Percentiles rank a stretch among this genome's conserved stretches.
These are phyloP conservation scores for Sarcophaga subvicina DNA, from an alignment of 2,888 invertebrate species.

Conservation along the genomic window DNA sequence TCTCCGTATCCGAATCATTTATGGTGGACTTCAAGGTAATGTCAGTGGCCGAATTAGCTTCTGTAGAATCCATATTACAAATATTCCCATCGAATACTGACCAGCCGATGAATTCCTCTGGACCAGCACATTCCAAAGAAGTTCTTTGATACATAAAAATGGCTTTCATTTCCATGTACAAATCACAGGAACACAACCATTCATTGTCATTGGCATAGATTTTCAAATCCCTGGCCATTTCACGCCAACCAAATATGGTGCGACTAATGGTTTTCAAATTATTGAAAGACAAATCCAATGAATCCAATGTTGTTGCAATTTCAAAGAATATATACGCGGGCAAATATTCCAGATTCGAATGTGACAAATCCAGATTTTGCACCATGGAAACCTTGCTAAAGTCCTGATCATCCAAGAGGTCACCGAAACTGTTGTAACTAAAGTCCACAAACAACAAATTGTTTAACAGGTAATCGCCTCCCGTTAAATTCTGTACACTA, in stretches of 20 bases:
- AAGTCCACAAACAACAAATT: constrained; percentile 73
- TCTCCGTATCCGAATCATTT: background rate
- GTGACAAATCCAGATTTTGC: constrained; percentile 72
- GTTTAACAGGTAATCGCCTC: constrained; percentile 71
- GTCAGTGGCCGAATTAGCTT: background rate
- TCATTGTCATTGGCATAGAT: constrained; percentile 72
- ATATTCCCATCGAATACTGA: constrained; percentile 69
- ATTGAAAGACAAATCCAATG: constrained; percentile 76
- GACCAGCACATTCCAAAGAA: constrained; percentile 70
- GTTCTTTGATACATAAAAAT: constrained; percentile 65
- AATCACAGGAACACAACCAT: constrained; percentile 75
- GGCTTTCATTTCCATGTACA: constrained; percentile 70
- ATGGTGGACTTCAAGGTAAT: background rate
- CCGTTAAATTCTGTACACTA: constrained; percentile 73
- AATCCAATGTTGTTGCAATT: constrained; percentile 69
- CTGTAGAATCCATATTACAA: constrained; percentile 49
- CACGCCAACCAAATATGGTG: constrained; percentile 72
- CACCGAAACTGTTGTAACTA: constrained; percentile 74
- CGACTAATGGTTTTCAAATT: constrained; percentile 71
- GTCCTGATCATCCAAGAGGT: constrained; percentile 58
- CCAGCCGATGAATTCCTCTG: constrained; percentile 61
- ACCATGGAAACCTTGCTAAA: constrained; percentile 75
- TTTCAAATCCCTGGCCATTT: constrained; percentile 59
- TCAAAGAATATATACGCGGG: constrained; percentile 73
- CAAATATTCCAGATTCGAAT: constrained; percentile 73